Evolutionary conservation across 2,888 invertebrate genomes (phyloP).

Genomic region (Noctuana brunneofusca): DNA sequence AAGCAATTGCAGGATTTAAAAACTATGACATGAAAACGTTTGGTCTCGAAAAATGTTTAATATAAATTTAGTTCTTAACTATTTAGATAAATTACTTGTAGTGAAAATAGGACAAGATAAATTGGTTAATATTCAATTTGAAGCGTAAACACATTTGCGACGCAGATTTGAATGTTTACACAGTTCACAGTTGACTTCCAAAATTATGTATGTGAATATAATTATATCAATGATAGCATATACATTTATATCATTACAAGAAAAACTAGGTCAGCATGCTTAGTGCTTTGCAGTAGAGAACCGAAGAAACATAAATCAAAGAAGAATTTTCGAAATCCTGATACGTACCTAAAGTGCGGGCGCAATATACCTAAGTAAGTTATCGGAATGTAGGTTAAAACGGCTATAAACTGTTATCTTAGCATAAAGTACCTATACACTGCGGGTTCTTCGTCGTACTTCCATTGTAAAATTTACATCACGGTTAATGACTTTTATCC

Average conservation of each 20-base stretch:
- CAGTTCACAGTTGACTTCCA: slow-evolving; percentile 3
- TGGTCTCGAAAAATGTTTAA: neutral
- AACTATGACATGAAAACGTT: neutral
- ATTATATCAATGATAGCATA: neutral
- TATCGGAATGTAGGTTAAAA: slow-evolving; percentile 59
- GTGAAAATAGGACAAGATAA: slow-evolving; percentile 7
- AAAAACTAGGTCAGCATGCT: slow-evolving; percentile 11
- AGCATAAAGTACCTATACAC: slow-evolving; percentile 47
- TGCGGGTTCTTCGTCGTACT: slow-evolving; percentile 39
- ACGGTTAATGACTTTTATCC: slow-evolving; percentile 39
- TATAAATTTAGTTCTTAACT: neutral
- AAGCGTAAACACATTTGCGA: slow-evolving; percentile 11
- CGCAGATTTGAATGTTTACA: slow-evolving; percentile 12
- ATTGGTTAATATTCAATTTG: slow-evolving; percentile 14
- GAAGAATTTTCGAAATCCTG: slow-evolving; percentile 22
- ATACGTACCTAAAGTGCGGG: slow-evolving; percentile 28
- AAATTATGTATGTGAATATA: neutral
- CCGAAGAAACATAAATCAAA: slow-evolving; percentile 17
- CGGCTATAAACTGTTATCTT: slow-evolving; percentile 64
- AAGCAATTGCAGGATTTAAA: slow-evolving; percentile 4
- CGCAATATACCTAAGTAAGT: slow-evolving; percentile 41
- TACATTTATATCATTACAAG: neutral
- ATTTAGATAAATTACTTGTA: neutral
- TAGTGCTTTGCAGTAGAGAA: slow-evolving; percentile 7
- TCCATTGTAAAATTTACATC: slow-evolving; percentile 39